A percentile compares a stretch with the other conserved stretches of the same genome.
These are phyloP conservation scores for Peromyscus melanophrys DNA, from an alignment of 2,797 vertebrate species.

Conservation along the genomic window DNA sequence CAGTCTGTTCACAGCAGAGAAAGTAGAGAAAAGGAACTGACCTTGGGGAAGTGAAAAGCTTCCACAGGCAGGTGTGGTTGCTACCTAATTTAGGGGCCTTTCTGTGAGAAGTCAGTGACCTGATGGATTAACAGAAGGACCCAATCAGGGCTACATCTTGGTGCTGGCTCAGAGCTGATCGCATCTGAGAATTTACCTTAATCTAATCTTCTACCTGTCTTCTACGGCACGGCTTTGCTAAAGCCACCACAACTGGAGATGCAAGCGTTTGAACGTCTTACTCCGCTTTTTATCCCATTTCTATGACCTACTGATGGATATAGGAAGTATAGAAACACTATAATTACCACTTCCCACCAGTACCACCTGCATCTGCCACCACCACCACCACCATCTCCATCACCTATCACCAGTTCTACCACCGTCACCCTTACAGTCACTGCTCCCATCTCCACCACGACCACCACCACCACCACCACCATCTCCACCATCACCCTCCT, in stretches of 20 bases:
- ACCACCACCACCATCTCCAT: neutral
- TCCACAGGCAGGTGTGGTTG: conserved; percentile 20
- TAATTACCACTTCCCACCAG: neutral
- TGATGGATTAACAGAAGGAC: neutral
- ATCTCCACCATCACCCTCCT: too few species aligned
- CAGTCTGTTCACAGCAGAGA: neutral
- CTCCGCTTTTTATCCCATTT: conserved; percentile 12
- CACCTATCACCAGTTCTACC: neutral
- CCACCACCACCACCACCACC: neutral
- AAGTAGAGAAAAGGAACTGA: conserved; percentile 38
- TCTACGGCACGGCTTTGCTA: neutral
- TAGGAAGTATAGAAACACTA: conserved; percentile 18
- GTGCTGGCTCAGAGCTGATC: neutral
- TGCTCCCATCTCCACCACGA: neutral
- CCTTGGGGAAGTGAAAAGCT: conserved; percentile 39
- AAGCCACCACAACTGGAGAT: conserved; percentile 48
- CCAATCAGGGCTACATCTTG: neutral
- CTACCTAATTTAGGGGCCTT: neutral
- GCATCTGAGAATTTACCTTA: conserved; percentile 55
- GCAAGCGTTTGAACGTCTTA: conserved; percentile 8
- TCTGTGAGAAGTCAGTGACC: conserved; percentile 1
- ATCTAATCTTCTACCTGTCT: neutral
- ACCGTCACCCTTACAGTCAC: neutral
- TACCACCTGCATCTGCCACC: neutral
- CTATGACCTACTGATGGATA: conserved; percentile 40